Conservation (phyloP, 1,140 invertebrate genomes). For the Rhopalosiphum padi region DNA sequence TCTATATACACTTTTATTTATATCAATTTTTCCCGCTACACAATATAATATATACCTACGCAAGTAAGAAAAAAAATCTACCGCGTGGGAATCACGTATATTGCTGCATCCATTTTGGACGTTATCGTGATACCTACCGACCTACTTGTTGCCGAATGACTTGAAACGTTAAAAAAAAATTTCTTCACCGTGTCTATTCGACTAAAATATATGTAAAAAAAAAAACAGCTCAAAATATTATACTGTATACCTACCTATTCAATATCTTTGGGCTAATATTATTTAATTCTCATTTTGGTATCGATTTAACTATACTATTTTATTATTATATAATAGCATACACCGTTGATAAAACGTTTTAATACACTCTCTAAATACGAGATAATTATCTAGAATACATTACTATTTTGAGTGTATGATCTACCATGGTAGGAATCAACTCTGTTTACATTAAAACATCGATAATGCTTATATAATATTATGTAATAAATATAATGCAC, state of each 20-base stretch:
- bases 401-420: background rate
- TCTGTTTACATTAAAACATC: background rate
- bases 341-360: background rate
- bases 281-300: background rate
- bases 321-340: too few relatives aligned
- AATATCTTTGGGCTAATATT: background rate
- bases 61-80: background rate
- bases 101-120: background rate
- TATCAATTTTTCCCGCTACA: background rate
- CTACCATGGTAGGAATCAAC: background rate
- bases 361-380: background rate
- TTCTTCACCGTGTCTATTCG: background rate
- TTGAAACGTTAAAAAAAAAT: background rate
- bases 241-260: background rate
- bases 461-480: too few relatives aligned
- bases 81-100: background rate
- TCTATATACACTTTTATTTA: background rate
- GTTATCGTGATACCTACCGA: background rate
- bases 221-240: background rate
- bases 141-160: conserved; percentile 25
- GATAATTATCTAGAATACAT: background rate
- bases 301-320: background rate
- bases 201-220: background rate
- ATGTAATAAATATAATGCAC: too few relatives aligned
- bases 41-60: background rate